Percentiles rank a stretch among this genome's conserved stretches.
phyloP scores from a whole-genome alignment of 2,888 invertebrate species.

The Drosophila anomalata region DNA sequence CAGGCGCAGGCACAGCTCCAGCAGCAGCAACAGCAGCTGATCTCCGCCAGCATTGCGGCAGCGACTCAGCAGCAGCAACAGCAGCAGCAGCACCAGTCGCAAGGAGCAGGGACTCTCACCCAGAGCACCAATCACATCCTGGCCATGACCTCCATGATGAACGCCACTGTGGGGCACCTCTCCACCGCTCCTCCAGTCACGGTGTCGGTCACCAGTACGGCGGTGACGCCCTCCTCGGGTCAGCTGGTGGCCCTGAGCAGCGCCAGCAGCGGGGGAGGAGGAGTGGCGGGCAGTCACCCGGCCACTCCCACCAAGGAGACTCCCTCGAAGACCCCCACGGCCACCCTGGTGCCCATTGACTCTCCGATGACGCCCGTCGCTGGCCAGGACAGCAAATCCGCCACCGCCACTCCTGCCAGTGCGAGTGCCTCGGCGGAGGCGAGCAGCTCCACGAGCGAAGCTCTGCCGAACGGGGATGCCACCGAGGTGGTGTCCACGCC shows the following conservation, averaged over 20 bases:
- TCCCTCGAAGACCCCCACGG: conserved; percentile 34
- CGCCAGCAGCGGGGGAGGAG: conserved; percentile 14
- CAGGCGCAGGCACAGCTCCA: conserved; percentile 58
- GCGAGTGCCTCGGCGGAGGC: conserved; percentile 44
- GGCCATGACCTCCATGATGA: conserved; percentile 82
- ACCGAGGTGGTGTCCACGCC: conserved; percentile 42
- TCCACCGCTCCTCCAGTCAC: conserved; percentile 44
- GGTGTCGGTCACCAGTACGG: conserved; percentile 41
- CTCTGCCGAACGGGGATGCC: conserved; percentile 58
- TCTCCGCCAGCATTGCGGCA: conserved; percentile 57
- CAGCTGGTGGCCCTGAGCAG: conserved; percentile 62
- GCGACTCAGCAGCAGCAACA: conserved; percentile 82
- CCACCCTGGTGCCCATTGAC: conserved; percentile 62
- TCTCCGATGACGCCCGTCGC: conserved; percentile 32
- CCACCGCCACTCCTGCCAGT: conserved; percentile 22
- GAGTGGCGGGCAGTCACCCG: conserved; percentile 42
- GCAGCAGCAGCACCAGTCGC: conserved; percentile 72
- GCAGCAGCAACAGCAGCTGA: conserved; percentile 61
- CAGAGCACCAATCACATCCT: conserved; percentile 84
- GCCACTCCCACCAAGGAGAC: conserved; percentile 71
- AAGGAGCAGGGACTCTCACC: conserved; percentile 76
- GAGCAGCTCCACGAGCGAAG: conserved; percentile 53
- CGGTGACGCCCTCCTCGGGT: conserved; percentile 51
- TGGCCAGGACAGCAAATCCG: conserved; percentile 23
- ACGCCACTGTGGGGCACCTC: conserved; percentile 67